These are phyloP conservation scores for Acleris cristana DNA, from an alignment of 2,888 invertebrate genomes.

Conservation along the genomic window DNA sequence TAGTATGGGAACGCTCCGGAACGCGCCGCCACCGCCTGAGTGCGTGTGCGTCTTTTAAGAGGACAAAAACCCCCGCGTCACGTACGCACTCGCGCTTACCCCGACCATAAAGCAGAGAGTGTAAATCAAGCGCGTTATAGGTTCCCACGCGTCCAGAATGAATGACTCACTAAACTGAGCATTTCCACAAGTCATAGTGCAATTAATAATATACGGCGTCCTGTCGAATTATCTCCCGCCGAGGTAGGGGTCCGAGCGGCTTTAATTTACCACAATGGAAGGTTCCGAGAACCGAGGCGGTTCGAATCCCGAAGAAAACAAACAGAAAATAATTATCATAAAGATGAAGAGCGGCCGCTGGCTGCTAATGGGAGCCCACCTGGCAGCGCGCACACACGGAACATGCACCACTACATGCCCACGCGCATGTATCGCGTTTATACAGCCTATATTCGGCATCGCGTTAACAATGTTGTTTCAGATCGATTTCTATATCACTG, in stretches of 20 bases:
- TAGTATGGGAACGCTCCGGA: no score
- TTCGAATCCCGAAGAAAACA: constrained; percentile 83
- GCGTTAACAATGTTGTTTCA: no score
- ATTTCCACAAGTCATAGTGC: constrained; percentile 84
- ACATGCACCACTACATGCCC: constrained; percentile 43
- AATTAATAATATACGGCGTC: constrained; percentile 84
- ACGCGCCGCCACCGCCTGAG: no score
- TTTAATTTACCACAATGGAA: constrained; percentile 84
- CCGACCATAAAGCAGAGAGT: constrained; percentile 59
- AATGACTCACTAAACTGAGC: constrained; percentile 82
- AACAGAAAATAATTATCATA: constrained; percentile 84
- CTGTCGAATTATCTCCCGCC: constrained; percentile 83
- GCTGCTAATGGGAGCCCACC: constrained; percentile 82
- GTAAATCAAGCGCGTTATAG: constrained; percentile 66
- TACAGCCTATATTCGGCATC: neutral
- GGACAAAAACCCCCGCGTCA: neutral
- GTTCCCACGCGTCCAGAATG: constrained; percentile 80
- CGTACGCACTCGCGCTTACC: constrained; percentile 40
- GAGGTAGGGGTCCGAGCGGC: constrained; percentile 83
- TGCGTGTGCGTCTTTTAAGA: neutral
- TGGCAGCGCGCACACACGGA: constrained; percentile 63
- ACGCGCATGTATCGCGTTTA: neutral
- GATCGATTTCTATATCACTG: no score
- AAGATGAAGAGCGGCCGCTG: constrained; percentile 83
- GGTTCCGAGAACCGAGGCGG: constrained; percentile 82